Percentiles rank a stretch among this genome's conserved stretches.
These are phyloP conservation scores for Atlantisia rogersi DNA, from an alignment of 2,113 vertebrate genomes.

Conservation along the genomic window DNA sequence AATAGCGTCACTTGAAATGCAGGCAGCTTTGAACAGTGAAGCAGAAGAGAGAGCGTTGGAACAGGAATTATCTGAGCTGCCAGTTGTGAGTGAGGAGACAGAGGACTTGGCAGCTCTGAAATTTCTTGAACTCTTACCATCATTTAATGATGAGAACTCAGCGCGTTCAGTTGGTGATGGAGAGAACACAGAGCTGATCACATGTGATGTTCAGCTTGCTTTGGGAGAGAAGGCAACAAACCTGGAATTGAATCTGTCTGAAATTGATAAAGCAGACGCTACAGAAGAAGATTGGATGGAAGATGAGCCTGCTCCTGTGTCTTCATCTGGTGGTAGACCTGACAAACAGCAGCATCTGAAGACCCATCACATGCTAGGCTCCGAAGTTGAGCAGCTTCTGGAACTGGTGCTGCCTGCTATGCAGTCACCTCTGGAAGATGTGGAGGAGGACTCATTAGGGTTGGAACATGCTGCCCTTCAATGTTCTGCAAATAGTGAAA, in stretches of 20 bases:
- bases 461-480: neutral
- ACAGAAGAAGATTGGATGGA: neutral
- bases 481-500: neutral
- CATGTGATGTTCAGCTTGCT: neutral
- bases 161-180: neutral
- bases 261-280: slow-evolving; percentile 4
- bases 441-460: neutral
- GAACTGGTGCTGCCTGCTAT: neutral
- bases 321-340: neutral
- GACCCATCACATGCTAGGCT: neutral
- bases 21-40: neutral
- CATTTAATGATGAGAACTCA: neutral
- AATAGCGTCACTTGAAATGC: slow-evolving; percentile 4
- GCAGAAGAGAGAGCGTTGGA: neutral
- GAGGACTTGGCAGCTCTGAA: neutral
- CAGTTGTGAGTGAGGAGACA: neutral
- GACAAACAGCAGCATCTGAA: neutral
- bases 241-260: neutral
- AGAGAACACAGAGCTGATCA: neutral
- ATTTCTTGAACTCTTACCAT: neutral
- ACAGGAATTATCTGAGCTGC: neutral
- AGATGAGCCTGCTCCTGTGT: neutral
- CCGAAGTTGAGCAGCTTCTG: neutral
- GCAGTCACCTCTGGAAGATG: neutral
- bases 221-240: neutral